Conservation (phyloP, 2,113 vertebrate genomes). For the Dasyurus viverrinus region DNA sequence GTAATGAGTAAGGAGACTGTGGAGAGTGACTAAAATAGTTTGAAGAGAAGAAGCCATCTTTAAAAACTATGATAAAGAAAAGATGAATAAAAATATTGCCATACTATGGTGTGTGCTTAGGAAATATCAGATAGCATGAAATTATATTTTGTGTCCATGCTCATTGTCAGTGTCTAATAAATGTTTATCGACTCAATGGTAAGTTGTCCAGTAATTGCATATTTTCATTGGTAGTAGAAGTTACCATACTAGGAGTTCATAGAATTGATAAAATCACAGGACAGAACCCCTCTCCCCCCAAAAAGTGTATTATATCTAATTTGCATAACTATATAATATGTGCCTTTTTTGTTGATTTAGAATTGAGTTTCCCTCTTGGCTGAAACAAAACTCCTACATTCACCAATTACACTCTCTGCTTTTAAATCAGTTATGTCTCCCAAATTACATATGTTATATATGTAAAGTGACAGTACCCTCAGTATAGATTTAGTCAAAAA, state of each 20-base stretch:
- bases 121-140: background rate
- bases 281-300: background rate
- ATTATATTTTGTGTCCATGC: background rate
- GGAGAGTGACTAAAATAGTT: background rate
- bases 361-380: no score
- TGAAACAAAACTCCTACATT: fast-evolving
- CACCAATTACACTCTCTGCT: background rate
- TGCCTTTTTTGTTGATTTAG: background rate
- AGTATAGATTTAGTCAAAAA: background rate
- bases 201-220: background rate
- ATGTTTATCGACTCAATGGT: background rate
- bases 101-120: background rate
- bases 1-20: background rate
- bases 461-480: background rate
- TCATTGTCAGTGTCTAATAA: background rate
- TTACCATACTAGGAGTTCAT: background rate
- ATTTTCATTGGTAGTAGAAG: background rate
- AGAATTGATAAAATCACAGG: background rate
- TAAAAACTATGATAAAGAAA: background rate
- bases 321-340: background rate
- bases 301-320: background rate
- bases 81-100: background rate
- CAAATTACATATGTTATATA: background rate
- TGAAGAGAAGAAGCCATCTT: background rate
- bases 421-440: background rate